These are phyloP conservation scores for Petrocephalus zakoni DNA, from an alignment of 2,113 vertebrate genomes.

Conservation along the genomic window DNA sequence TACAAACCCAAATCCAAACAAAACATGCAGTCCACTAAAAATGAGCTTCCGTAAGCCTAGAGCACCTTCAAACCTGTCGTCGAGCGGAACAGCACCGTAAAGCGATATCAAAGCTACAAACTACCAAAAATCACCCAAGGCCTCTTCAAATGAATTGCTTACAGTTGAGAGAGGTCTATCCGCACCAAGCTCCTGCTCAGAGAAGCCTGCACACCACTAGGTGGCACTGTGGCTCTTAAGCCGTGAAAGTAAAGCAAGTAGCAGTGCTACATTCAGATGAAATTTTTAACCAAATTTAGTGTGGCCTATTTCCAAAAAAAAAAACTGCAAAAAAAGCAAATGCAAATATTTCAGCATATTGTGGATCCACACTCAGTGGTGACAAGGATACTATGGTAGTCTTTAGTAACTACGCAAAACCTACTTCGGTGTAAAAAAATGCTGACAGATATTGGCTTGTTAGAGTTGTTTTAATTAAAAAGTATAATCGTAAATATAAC, in stretches of 20 bases:
- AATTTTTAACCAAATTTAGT: constrained; percentile 28
- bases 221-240: constrained; percentile 42
- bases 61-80: not conserved
- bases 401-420: not conserved
- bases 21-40: not conserved
- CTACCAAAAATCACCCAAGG: not conserved
- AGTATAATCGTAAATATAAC: not conserved
- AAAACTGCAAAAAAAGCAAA: not conserved
- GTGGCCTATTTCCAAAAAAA: not conserved
- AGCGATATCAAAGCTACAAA: not conserved
- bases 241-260: not conserved
- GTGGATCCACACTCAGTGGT: not conserved
- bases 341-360: not conserved
- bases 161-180: not conserved
- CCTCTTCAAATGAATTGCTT: not conserved
- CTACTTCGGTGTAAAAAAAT: not conserved
- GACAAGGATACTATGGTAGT: not conserved
- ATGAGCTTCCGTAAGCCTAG: too few species aligned
- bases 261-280: not conserved
- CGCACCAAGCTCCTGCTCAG: not conserved
- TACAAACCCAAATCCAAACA: not conserved
- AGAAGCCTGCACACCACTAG: constrained; percentile 28
- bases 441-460: not conserved
- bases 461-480: not conserved
- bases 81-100: not conserved